Base-by-base conservation (phyloP, 2,113 vertebrate genomes). In the Sinocyclocheilus maitianheensis region DNA sequence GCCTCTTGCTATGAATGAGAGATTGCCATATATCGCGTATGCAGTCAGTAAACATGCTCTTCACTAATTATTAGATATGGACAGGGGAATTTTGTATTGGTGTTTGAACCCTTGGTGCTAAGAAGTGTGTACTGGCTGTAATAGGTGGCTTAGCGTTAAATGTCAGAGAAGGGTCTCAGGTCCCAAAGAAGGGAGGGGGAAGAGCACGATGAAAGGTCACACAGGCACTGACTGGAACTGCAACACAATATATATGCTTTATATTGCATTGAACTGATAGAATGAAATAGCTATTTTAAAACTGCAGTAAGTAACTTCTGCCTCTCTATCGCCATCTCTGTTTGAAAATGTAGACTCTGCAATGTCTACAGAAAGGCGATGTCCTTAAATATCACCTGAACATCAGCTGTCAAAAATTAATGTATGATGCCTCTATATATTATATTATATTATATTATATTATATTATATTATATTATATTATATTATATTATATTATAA, bases 71-170 rank as follows among this genome's bases (percentile, higher is more conserved):
- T 90, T 93, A 93, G 91, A 92, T 86, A 86, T 88, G 84, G 85
- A 89, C 77, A 88, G 85, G 81, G 83, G 88, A 94, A 91, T 93
- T 93, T 91, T 91, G 93, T 92, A 90, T 93, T 92, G 89, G 91
- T 93, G 92, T 90, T 90, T 91, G 87, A 92, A 90, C 88, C 63
- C 84, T 90, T 91, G 91, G 91, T 94, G 92, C 89, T 91, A 91
- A 93, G 90, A 91, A 93, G 93, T 93, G 91, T 89, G 91, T 91
- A 69, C 58, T 80, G 86, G 91, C 89, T 92, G 91, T 92, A 93
- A 94, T 93, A 93, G 90, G 91, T 91, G 88, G 92, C 91, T 94
- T 91, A 94, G 91, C 87, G 84, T 89, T 94, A 94, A 94, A 94
- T 95, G 94, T 94, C 94, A 94, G 88, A 86, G 87, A 90, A 90